phyloP scores from a whole-genome alignment of 2,888 invertebrate species.

The Aleiodes testaceus region DNA sequence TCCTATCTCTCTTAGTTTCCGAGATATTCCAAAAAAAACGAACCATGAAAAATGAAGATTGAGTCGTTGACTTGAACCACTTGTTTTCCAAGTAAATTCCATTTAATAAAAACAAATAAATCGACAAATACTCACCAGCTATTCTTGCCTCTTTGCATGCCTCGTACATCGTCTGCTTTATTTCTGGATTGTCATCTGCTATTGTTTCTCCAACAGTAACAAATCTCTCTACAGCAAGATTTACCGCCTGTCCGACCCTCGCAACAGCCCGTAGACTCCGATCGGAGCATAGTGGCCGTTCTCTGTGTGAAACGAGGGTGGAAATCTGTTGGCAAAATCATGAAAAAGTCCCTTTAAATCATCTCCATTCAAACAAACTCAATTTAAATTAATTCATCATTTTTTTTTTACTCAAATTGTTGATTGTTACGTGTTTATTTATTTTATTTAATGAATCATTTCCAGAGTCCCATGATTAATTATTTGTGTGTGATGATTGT shows the following conservation, averaged over 20 bases:
- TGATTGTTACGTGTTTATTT: constrained; percentile 10
- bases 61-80: too few relatives aligned
- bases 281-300: constrained; percentile 76
- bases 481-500: neutral
- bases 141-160: constrained; percentile 97
- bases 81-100: too few relatives aligned
- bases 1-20: too few relatives aligned
- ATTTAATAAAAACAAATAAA: neutral
- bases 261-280: constrained; percentile 84
- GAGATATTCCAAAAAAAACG: too few relatives aligned
- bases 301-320: constrained; percentile 89
- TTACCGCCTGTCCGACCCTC: constrained; percentile 96
- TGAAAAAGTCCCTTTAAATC: neutral
- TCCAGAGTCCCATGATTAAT: neutral
- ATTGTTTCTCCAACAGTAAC: constrained; percentile 99
- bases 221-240: constrained; percentile 97
- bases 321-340: constrained; percentile 82
- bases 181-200: constrained; percentile 98
- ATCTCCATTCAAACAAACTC: neutral
- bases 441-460: neutral
- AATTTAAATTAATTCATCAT: neutral
- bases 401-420: constrained; percentile 26
- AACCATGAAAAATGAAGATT: too few relatives aligned
- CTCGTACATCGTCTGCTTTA: constrained; percentile 97
- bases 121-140: constrained; percentile 83